A percentile compares a stretch with the other conserved stretches of the same genome.
Conservation (phyloP, 2,113 vertebrate species). For the Syngnathus scovelli region DNA sequence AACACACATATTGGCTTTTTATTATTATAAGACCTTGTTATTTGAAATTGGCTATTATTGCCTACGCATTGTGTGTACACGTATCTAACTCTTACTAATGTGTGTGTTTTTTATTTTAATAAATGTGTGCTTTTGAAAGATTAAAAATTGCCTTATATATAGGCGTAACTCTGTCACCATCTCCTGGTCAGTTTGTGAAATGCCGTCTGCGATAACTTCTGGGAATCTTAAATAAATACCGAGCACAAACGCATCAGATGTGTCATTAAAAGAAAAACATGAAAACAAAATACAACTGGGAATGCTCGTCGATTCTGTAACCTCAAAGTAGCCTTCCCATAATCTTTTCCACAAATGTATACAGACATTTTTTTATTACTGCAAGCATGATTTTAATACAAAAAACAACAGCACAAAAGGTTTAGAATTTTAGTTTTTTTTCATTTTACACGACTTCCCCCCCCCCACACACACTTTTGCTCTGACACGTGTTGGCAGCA, state of each 20-base stretch:
- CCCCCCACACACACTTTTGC: constrained; percentile 26
- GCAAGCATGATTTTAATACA: constrained; percentile 99
- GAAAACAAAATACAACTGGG: too few relatives aligned
- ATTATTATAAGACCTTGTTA: not conserved
- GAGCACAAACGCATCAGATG: too few relatives aligned
- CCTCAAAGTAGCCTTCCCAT: too few relatives aligned
- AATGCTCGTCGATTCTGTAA: too few relatives aligned
- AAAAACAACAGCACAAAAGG: constrained; percentile 85
- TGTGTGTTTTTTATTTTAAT: not conserved
- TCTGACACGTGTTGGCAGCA: constrained; percentile 77
- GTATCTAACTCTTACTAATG: not conserved
- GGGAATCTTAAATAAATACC: too few relatives aligned
- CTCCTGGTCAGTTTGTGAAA: too few relatives aligned
- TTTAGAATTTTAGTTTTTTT: constrained; percentile 74
- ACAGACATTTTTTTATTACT: constrained; percentile 70
- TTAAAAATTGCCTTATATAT: not conserved
- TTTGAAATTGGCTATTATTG: not conserved
- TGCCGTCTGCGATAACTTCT: too few relatives aligned
- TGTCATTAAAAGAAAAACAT: too few relatives aligned
- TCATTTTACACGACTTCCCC: constrained; percentile 84
- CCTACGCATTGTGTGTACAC: not conserved
- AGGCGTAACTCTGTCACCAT: too few relatives aligned
- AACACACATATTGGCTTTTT: not conserved
- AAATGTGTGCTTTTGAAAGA: not conserved
- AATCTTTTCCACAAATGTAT: not conserved